These are phyloP conservation scores for Reticulitermes speratus DNA, from an alignment of 1,140 invertebrate genomes.

Conservation along the genomic window DNA sequence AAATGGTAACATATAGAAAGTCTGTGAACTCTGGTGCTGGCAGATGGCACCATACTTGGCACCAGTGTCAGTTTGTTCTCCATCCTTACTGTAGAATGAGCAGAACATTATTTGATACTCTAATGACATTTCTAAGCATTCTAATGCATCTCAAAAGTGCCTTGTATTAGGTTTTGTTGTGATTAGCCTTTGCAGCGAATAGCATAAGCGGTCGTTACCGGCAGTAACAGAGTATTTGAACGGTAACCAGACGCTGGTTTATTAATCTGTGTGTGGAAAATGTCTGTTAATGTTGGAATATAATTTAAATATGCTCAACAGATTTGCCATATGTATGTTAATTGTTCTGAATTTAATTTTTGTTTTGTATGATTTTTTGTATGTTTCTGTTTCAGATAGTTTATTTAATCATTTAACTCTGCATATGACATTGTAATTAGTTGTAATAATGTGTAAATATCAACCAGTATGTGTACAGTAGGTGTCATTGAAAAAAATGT, in stretches of 20 bases:
- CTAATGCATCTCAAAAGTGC: neutral
- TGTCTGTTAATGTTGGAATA: neutral
- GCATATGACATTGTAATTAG: conserved; percentile 13
- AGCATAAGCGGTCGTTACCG: neutral
- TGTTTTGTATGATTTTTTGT: neutral
- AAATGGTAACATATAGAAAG: no score
- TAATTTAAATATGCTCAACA: conserved; percentile 13
- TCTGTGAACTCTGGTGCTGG: no score
- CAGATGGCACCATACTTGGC: no score
- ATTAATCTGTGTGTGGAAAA: neutral
- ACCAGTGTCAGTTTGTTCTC: no score
- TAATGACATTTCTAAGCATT: no score
- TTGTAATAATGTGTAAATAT: conserved; percentile 10
- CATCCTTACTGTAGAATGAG: neutral
- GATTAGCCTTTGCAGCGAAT: neutral
- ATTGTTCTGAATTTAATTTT: neutral
- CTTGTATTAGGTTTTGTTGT: conserved; percentile 15
- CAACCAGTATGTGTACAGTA: neutral
- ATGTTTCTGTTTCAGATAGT: conserved; percentile 7
- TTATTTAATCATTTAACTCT: neutral
- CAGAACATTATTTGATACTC: neutral
- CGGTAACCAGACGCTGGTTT: neutral
- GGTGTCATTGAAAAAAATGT: neutral
- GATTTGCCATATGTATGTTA: conserved; percentile 4
- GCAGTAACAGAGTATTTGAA: neutral